These are phyloP conservation scores for Phoenicopterus ruber DNA, from an alignment of 2,113 vertebrate species.

Conservation along the genomic window DNA sequence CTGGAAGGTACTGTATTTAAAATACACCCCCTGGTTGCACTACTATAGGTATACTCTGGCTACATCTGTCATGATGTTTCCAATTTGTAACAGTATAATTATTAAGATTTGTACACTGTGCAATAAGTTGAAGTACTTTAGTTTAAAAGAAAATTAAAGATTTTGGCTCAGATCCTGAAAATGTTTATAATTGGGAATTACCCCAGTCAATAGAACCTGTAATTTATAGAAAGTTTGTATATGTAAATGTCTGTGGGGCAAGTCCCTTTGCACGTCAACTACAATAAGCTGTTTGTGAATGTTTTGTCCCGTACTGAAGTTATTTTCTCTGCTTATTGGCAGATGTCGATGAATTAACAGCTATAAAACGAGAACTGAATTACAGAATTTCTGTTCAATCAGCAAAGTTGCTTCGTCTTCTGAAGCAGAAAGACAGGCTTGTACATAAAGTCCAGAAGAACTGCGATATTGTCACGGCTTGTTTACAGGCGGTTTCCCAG, in stretches of 20 bases:
- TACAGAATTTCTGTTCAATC: conserved; percentile 87
- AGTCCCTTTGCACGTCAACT: background rate
- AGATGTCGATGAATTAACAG: conserved; percentile 82
- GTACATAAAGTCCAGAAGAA: conserved; percentile 88
- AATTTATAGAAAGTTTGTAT: background rate
- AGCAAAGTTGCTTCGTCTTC: conserved; percentile 87
- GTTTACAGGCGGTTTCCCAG: conserved; percentile 91
- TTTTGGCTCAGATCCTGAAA: background rate
- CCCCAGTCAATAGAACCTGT: background rate
- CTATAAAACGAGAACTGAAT: conserved; percentile 85
- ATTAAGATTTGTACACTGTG: background rate
- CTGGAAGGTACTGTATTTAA: background rate
- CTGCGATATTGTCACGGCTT: conserved; percentile 92
- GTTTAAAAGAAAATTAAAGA: background rate
- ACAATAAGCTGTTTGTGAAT: background rate
- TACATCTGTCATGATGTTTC: background rate
- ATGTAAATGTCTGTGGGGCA: background rate
- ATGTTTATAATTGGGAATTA: background rate
- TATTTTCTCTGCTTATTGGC: conserved; percentile 39
- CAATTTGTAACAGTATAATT: background rate
- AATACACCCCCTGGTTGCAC: background rate
- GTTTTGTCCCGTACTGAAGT: background rate
- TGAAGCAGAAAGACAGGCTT: conserved; percentile 89
- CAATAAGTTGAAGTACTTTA: background rate
- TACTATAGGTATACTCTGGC: background rate